Conservation (phyloP, 1,140 invertebrate genomes). For the Trachymyrmex septentrionalis region DNA sequence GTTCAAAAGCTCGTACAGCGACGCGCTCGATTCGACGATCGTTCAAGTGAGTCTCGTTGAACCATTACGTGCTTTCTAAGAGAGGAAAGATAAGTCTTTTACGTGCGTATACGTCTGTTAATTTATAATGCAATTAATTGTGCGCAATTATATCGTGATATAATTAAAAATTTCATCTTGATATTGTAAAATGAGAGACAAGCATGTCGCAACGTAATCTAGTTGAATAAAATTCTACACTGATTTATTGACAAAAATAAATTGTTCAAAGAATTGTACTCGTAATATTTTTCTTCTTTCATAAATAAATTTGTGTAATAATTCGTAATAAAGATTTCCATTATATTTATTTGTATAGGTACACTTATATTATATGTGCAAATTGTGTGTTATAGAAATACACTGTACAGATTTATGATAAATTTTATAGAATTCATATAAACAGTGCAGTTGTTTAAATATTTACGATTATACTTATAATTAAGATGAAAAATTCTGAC, state of each 20-base stretch:
- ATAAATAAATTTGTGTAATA: not conserved
- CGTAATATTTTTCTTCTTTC: not conserved
- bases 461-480: not conserved
- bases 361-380: too few relatives aligned
- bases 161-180: not conserved
- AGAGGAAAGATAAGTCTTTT: not conserved
- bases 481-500: not conserved
- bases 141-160: not conserved
- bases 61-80: not conserved
- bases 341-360: not conserved
- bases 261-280: not conserved
- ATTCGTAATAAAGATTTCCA: not conserved
- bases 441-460: not conserved
- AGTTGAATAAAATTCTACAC: not conserved
- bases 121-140: slow-evolving; percentile 2
- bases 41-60: slow-evolving; percentile 29
- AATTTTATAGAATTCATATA: not conserved
- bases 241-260: not conserved
- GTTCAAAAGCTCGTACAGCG: slow-evolving; percentile 24
- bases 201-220: not conserved
- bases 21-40: slow-evolving; percentile 17
- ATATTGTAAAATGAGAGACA: not conserved
- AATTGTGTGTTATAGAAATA: not conserved
- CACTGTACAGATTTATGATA: not conserved
- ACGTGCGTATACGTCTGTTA: slow-evolving; percentile 2